phyloP scores from a whole-genome alignment of 2,113 vertebrate species.

The Campylomormyrus numenius region DNA sequence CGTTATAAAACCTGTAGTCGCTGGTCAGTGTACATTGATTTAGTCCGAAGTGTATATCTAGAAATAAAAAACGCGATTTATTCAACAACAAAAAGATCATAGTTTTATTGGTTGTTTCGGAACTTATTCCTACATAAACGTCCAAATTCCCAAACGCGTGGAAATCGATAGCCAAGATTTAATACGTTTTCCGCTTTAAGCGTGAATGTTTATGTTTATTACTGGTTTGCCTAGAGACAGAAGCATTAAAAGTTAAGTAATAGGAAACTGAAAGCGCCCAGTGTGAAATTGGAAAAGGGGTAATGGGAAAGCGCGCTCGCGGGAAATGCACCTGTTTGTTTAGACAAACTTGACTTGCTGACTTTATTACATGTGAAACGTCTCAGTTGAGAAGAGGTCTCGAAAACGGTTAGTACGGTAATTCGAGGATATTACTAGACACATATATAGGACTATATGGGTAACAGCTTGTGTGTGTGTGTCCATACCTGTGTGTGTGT shows the following conservation, averaged over 20 bases:
- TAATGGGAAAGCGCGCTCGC: background rate
- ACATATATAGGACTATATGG: background rate
- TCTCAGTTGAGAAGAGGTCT: background rate
- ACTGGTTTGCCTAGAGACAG: background rate
- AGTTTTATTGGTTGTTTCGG: background rate
- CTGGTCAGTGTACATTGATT: background rate
- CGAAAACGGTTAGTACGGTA: background rate
- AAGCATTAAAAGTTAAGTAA: background rate
- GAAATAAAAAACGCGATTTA: background rate
- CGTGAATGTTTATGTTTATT: background rate
- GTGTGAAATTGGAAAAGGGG: background rate
- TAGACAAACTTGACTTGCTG: background rate
- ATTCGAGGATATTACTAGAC: background rate
- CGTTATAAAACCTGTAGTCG: background rate
- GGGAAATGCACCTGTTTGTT: background rate
- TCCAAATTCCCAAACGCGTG: background rate
- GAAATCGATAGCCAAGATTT: background rate
- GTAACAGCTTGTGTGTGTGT: background rate
- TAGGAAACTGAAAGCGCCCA: background rate
- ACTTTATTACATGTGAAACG: background rate
- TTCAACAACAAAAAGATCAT: background rate
- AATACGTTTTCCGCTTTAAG: background rate
- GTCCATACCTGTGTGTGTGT: background rate
- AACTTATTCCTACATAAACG: background rate
- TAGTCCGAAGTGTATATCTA: background rate